Evolutionary conservation across 2,888 invertebrate species (phyloP), one percentile per base, ranked within the genome.

Genomic region (Lasiommata megera): DNA sequence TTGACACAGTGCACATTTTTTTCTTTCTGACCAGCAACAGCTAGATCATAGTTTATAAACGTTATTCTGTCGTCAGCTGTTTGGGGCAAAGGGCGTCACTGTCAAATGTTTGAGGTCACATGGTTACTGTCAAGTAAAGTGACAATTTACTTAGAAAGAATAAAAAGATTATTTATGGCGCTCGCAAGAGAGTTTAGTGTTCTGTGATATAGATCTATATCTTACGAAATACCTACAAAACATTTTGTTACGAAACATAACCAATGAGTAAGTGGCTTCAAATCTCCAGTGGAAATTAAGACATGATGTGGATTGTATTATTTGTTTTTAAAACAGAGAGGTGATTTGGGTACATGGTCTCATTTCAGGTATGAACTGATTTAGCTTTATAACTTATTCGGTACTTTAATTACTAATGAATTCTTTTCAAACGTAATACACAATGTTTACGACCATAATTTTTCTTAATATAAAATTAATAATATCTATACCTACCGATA

Each of bases 211-310:
- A n/a, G n/a, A n/a, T n/a, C n/a, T n/a, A 11, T 11, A 8, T 47
- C 47, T 47, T 34, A 34, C 17, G 47, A 41, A 52, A 51, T 29
- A 28, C 9, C n/a, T n/a, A n/a, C n/a, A 50, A 56, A 48, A 63
- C 63, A 63, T 68, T n/a, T 67, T 55, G 55, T 83, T 84, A 84
- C 83, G 84, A 85, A 83, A 84, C 69, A 67, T 72, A 72, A 11
- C n/a, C 6, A n/a, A 34, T 6, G 67, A 71, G 66, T 70, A 29
- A 40, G 43, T 60, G 29, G 23, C 29, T 37, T 54, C 29, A 61
- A 61, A 56, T 58, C 51, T 63, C 58, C 59, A 61, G 54, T 53
- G 3, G 37, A 14, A 17, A 17, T 16, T 29, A 31, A 54, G 18
- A 56, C 46, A 64, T 34, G 50, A 58, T 58, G 64, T 36, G 54